Evolutionary conservation across 2,113 vertebrate genomes (phyloP).

Genomic region (Callaeas wilsoni): DNA sequence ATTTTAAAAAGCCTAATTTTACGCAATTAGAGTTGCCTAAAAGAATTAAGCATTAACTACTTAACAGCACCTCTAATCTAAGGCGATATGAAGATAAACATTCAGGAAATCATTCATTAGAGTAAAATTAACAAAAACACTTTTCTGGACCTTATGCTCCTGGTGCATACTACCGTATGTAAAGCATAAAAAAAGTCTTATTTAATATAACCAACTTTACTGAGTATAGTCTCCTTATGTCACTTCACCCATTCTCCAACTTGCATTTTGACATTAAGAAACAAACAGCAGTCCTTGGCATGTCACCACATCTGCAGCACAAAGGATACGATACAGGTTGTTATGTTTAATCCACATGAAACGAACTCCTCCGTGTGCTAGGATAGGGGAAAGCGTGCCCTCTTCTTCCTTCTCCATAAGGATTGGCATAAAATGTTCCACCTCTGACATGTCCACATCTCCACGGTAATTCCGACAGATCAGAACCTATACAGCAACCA

Average conservation of each 20-base stretch:
- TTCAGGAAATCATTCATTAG: background rate
- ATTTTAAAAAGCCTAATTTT: background rate
- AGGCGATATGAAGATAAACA: background rate
- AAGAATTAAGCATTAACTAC: background rate
- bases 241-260: background rate
- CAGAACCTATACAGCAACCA: constrained; percentile 75
- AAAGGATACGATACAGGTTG: constrained; percentile 95
- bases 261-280: background rate
- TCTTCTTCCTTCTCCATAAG: constrained; percentile 99
- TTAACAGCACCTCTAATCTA: background rate
- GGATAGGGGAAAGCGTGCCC: constrained; percentile 90
- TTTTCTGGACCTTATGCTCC: background rate
- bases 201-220: background rate
- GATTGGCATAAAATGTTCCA: constrained; percentile 98
- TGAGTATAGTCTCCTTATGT: accelerated
- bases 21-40: background rate
- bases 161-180: accelerated
- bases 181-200: accelerated
- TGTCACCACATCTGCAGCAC: accelerated
- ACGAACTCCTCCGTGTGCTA: constrained; percentile 92
- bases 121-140: background rate
- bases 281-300: no score
- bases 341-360: constrained; percentile 99
- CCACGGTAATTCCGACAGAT: constrained; percentile 96
- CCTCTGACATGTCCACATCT: constrained; percentile 98